Conservation (phyloP, 2,888 invertebrate species). For the Aphidius colemani region DNA sequence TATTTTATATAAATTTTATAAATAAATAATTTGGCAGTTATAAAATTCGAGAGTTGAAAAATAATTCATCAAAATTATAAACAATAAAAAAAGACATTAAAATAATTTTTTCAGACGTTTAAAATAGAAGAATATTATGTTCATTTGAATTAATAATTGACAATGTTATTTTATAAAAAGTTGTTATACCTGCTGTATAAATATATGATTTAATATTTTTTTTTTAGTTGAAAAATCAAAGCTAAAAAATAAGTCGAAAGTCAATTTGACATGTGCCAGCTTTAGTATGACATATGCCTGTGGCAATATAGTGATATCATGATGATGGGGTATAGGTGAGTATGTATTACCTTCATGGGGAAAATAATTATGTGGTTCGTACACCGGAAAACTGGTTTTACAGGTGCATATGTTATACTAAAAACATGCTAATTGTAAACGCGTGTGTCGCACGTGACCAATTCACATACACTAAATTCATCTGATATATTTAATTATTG, state of each 20-base stretch:
- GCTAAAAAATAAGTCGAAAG: neutral
- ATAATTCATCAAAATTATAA: no score
- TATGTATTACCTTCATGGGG: constrained; percentile 24
- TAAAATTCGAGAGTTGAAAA: no score
- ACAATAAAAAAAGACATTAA: no score
- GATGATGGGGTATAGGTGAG: constrained; percentile 30
- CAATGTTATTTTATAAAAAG: no score
- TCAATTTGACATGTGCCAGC: constrained; percentile 31
- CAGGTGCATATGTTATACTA: constrained; percentile 46
- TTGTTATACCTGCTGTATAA: no score
- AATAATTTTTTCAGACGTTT: neutral
- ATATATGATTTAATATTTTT: no score
- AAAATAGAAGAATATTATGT: no score
- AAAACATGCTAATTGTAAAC: constrained; percentile 27
- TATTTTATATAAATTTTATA: no score
- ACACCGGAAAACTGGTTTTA: constrained; percentile 45
- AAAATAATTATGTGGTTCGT: constrained; percentile 41
- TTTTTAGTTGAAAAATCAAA: no score
- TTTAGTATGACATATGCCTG: constrained; percentile 34
- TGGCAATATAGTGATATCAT: constrained; percentile 33
- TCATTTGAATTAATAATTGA: no score
- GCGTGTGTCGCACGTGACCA: constrained; percentile 21
- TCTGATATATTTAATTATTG: neutral
- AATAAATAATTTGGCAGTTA: no score
- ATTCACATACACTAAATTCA: constrained; percentile 7